Percentiles rank a stretch among this genome's conserved stretches.
Conservation (phyloP, 1,140 invertebrate genomes). For the Harlomillsia oculata region DNA sequence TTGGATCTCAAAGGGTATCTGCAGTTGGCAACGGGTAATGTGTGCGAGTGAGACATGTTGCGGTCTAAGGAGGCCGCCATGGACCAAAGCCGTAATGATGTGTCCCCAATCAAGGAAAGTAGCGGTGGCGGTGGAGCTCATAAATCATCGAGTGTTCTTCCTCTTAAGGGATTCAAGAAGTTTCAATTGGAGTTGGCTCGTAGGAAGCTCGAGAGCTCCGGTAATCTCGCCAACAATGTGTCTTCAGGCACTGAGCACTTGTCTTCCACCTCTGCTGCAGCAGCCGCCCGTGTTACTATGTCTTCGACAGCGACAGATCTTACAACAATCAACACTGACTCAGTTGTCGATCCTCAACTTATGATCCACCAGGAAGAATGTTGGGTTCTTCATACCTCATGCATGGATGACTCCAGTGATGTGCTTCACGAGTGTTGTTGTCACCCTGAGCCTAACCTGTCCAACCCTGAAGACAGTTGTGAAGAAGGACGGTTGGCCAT, state of each 20-base stretch:
- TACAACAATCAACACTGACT: background rate
- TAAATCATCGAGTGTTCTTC: background rate
- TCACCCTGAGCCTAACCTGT: slow-evolving; percentile 24
- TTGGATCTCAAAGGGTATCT: too few species aligned
- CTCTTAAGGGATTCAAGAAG: slow-evolving; percentile 26
- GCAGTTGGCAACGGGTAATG: too few species aligned
- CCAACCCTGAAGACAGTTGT: slow-evolving; percentile 11
- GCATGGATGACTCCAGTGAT: slow-evolving; percentile 28
- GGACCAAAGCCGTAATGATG: slow-evolving; percentile 23
- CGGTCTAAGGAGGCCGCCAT: slow-evolving; percentile 33
- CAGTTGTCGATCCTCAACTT: background rate
- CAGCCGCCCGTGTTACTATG: slow-evolving; percentile 1
- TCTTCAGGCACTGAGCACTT: background rate
- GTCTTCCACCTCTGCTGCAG: background rate
- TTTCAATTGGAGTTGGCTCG: slow-evolving; percentile 21
- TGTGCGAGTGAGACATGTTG: slow-evolving; percentile 33
- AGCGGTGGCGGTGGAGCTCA: slow-evolving; percentile 3
- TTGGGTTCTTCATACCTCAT: slow-evolving; percentile 34
- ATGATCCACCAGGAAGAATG: slow-evolving; percentile 30
- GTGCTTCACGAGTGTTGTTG: slow-evolving; percentile 32
- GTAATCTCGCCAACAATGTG: too few species aligned
- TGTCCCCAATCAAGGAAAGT: slow-evolving; percentile 5
- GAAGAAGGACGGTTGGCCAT: slow-evolving; percentile 1
- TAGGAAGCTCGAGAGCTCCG: slow-evolving; percentile 7
- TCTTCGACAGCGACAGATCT: background rate